Evolutionary conservation across 2,888 invertebrate genomes (phyloP), one percentile per base, ranked within the genome.

Genomic region (Urechis unicinctus): DNA sequence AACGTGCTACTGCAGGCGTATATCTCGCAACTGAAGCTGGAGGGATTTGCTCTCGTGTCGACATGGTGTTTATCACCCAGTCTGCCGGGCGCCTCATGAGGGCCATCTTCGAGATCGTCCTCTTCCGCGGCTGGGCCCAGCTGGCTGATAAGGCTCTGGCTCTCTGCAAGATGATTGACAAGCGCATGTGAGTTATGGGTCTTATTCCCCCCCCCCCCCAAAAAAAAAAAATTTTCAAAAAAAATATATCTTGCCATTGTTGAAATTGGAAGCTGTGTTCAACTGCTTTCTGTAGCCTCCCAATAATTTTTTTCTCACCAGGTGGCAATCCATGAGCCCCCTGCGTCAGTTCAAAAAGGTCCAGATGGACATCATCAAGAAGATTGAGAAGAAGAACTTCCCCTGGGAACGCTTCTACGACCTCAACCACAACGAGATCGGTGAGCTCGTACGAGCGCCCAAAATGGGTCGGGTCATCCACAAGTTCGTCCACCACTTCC

Each of bases 61-160:
- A 98, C 77, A 98, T 98, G 97, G 94, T 97, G 2, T 99, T 92
- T 75, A 91, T 98, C 0, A 96, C 97, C 0, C 98, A 99, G 79
- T 95, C 94, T 0, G 98, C 98, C 0, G 88, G 91, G 1, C 83
- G 98, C 49, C 83, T 98, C 47, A 88, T 98, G 83, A 81, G 98
- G 60, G 97, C 98, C 0, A 93, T 99, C 64, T 97, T 88, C 78
- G 98, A 99, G 81, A 97, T 98, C 64, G 97, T 97, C 0, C 77
- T 98, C 44, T 84, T 80, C 72, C 79, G 89, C 31, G 91, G 97
- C 17, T 98, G 98, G 98, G 98, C 98, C 0, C 95, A 96, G 69
- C 77, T 99, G 52, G 92, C 95, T 0, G 96, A 97, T 75, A 98
- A 97, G 77, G 88, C 94, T 0, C 79, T 99, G 22, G 88, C 93